These are phyloP conservation scores for Exocentrus adspersus DNA, from an alignment of 2,888 invertebrate genomes.

Conservation along the genomic window DNA sequence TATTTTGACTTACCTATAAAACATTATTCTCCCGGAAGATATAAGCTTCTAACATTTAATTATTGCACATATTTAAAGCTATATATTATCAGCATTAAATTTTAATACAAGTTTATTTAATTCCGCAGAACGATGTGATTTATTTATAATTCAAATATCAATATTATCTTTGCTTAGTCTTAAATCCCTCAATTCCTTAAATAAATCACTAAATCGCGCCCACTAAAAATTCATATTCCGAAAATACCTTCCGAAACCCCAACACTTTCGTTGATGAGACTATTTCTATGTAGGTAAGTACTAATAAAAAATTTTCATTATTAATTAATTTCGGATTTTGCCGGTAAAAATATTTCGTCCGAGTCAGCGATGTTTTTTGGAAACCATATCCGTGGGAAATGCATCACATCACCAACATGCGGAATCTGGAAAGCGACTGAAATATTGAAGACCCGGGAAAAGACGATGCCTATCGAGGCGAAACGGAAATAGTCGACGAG, in stretches of 20 bases:
- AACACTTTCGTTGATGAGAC: neutral
- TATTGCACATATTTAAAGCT: conserved; percentile 9
- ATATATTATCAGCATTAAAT: neutral
- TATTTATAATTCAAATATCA: neutral
- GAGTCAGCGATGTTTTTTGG: conserved; percentile 33
- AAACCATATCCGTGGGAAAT: conserved; percentile 22
- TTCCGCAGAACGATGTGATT: no score
- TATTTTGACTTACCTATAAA: conserved; percentile 29
- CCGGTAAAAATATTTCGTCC: conserved; percentile 6
- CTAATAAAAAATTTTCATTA: conserved; percentile 5
- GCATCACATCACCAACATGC: conserved; percentile 28
- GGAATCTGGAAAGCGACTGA: conserved; percentile 35
- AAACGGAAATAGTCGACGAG: conserved; percentile 37
- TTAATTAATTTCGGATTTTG: neutral
- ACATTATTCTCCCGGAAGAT: conserved; percentile 24
- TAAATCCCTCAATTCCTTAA: conserved; percentile 14
- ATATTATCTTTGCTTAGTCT: conserved; percentile 3
- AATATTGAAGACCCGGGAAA: conserved; percentile 44
- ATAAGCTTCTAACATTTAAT: conserved; percentile 10
- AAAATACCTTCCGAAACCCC: neutral
- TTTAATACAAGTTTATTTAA: no score
- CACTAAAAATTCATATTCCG: conserved; percentile 12
- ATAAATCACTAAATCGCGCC: conserved; percentile 10
- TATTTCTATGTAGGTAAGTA: neutral
- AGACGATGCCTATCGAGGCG: conserved; percentile 33